phyloP scores from a whole-genome alignment of 2,888 invertebrate species.

The Nasonia oneida region DNA sequence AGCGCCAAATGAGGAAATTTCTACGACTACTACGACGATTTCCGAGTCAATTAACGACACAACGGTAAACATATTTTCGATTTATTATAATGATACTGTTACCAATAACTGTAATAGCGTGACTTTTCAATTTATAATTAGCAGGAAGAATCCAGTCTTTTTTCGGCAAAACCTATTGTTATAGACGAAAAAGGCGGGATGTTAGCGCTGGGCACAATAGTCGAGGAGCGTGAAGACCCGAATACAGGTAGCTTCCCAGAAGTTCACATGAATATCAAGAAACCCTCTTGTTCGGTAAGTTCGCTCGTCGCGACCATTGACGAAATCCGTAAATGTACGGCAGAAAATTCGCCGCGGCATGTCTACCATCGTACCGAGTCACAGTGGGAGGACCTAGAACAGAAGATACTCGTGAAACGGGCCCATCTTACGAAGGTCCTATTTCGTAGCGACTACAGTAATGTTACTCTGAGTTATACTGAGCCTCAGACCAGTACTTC shows the following conservation, averaged over 20 bases:
- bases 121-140: background rate
- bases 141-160: constrained; percentile 74
- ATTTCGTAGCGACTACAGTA: constrained; percentile 68
- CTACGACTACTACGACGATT: constrained; percentile 43
- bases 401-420: constrained; percentile 65
- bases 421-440: constrained; percentile 69
- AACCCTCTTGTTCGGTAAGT: constrained; percentile 79
- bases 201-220: constrained; percentile 78
- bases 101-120: background rate
- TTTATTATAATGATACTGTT: background rate
- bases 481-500: constrained; percentile 39
- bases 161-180: constrained; percentile 82
- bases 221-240: constrained; percentile 82
- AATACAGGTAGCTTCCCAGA: constrained; percentile 63
- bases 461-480: constrained; percentile 51
- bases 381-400: constrained; percentile 77
- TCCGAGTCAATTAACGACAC: constrained; percentile 65
- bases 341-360: constrained; percentile 82
- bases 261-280: constrained; percentile 73
- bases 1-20: constrained; percentile 32
- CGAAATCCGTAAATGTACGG: constrained; percentile 82
- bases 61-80: constrained; percentile 25
- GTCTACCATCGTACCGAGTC: constrained; percentile 81
- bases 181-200: constrained; percentile 81
- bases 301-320: constrained; percentile 84